Conservation (phyloP, 2,888 invertebrate genomes). For the Nomada hirtipes region DNA sequence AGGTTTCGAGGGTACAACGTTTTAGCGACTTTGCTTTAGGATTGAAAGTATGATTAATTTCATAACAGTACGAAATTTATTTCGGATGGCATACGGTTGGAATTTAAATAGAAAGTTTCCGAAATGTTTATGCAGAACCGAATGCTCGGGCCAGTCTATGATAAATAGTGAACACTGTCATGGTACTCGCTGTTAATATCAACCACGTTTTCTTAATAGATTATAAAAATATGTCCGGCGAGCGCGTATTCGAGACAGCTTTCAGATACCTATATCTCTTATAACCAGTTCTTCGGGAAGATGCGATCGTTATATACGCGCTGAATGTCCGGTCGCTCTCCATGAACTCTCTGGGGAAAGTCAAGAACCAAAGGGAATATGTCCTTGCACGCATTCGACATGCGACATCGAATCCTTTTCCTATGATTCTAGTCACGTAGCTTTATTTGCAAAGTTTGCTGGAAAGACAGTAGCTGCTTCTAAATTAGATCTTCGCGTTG, state of each 20-base stretch:
- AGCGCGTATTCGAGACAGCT: constrained; percentile 20
- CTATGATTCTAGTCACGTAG: constrained; percentile 2
- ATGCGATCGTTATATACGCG: constrained; percentile 54
- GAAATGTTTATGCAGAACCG: not conserved
- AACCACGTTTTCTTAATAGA: constrained; percentile 28
- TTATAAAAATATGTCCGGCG: constrained; percentile 41
- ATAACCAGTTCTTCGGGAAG: constrained; percentile 61
- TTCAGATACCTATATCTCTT: constrained; percentile 46
- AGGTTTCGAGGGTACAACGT: constrained; percentile 4
- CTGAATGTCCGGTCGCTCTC: constrained; percentile 53
- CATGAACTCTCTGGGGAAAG: constrained; percentile 49
- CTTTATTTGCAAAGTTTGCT: too few relatives aligned
- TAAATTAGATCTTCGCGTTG: not conserved
- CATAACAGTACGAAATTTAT: not conserved
- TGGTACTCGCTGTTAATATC: not conserved
- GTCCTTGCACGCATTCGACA: constrained; percentile 58
- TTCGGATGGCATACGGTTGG: not conserved
- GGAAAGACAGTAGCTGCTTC: not conserved
- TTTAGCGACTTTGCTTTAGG: not conserved
- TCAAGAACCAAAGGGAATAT: constrained; percentile 50
- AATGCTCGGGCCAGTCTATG: not conserved
- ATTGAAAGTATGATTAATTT: not conserved
- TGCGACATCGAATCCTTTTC: constrained; percentile 37
- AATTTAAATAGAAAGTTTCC: not conserved
- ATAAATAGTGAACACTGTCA: constrained; percentile 12